Percentiles rank a stretch among this genome's conserved stretches.
Evolutionary conservation across 2,113 vertebrate species (phyloP).

Genomic region (Aix galericulata): DNA sequence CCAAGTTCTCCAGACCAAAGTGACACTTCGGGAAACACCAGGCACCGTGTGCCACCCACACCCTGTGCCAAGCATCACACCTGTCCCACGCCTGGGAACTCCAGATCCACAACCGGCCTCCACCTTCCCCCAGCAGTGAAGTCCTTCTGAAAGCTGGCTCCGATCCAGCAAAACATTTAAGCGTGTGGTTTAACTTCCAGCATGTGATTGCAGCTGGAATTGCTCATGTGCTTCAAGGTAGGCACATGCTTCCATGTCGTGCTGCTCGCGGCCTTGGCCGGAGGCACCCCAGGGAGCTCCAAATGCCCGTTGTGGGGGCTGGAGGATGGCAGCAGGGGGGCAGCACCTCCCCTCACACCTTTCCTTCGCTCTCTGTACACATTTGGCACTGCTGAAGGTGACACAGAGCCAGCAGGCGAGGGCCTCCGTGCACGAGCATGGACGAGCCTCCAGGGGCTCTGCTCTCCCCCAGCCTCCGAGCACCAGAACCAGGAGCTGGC

Average conservation of each 20-base stretch:
- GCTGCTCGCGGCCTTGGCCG: not conserved
- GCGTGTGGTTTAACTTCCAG: not conserved
- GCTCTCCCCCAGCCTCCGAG: not conserved
- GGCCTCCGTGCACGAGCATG: rapidly evolving
- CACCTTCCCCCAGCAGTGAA: rapidly evolving
- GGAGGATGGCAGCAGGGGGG: not conserved
- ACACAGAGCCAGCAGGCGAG: not conserved
- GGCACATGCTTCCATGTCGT: not conserved
- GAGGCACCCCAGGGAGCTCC: rapidly evolving
- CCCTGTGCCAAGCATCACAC: not conserved
- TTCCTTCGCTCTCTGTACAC: not conserved
- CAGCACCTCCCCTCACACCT: not conserved
- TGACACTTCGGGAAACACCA: not conserved
- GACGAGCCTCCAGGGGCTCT: rapidly evolving
- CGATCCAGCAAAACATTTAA: not conserved
- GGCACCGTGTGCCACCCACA: not conserved
- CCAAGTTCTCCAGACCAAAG: not conserved
- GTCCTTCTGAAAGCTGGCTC: not conserved
- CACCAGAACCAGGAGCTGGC: not conserved
- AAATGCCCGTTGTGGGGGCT: rapidly evolving
- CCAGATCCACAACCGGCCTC: not conserved
- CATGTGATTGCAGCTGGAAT: not conserved
- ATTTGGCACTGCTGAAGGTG: not conserved
- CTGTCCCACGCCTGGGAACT: not conserved
- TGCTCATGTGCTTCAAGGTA: not conserved